A percentile compares a stretch with the other conserved stretches of the same genome.
phyloP scores from a whole-genome alignment of 1,140 invertebrate genomes.

The Limonius californicus region DNA sequence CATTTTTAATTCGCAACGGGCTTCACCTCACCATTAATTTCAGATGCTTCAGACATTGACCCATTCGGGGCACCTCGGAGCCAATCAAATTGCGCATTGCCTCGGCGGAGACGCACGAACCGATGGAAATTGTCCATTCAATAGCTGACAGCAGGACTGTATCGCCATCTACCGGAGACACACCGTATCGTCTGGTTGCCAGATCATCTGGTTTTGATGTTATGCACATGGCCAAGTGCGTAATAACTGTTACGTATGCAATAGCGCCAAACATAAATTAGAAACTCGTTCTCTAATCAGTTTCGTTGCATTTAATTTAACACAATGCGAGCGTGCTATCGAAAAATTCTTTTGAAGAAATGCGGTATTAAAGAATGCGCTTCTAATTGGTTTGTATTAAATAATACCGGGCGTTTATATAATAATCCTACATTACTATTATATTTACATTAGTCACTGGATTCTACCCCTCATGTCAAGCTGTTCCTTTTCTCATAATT shows the following conservation, averaged over 20 bases:
- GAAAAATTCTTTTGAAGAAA: too few species aligned
- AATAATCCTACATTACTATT: too few species aligned
- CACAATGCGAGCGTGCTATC: too few species aligned
- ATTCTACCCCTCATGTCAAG: too few species aligned
- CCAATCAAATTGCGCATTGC: conserved; percentile 29
- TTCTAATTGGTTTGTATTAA: too few species aligned
- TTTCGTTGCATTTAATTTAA: too few species aligned
- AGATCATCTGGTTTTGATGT: not conserved
- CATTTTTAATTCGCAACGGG: conserved; percentile 49
- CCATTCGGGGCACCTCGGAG: conserved; percentile 54
- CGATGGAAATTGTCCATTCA: not conserved
- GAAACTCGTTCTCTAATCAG: too few species aligned
- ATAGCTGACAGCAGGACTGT: not conserved
- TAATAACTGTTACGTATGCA: not conserved
- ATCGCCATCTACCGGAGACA: not conserved
- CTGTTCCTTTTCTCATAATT: too few species aligned
- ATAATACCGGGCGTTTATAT: too few species aligned
- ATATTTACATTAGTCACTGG: too few species aligned
- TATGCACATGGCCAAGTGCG: not conserved
- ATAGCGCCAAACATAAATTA: not conserved
- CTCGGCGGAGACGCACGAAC: not conserved
- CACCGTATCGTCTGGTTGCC: not conserved
- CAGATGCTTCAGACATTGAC: conserved; percentile 68
- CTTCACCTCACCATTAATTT: conserved; percentile 61
- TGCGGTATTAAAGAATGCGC: too few species aligned